phyloP scores from a whole-genome alignment of 1,140 invertebrate species.

The Calycopis cecrops region DNA sequence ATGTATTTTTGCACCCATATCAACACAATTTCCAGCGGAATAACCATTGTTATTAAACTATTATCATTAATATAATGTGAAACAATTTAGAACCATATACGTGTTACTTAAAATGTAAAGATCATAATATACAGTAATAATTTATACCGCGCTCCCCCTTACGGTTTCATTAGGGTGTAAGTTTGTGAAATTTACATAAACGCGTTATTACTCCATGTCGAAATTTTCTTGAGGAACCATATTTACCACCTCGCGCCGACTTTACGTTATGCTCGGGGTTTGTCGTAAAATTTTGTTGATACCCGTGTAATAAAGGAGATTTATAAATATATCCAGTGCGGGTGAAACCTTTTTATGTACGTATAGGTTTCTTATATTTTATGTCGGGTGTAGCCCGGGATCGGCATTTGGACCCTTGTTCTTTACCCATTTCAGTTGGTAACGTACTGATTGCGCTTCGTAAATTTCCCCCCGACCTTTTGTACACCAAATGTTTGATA shows the following conservation, averaged over 20 bases:
- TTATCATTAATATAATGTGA: neutral
- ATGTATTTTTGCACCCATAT: no score
- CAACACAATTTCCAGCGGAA: no score
- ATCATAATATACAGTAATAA: slow-evolving; percentile 51
- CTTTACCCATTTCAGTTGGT: neutral
- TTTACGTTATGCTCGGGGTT: slow-evolving; percentile 32
- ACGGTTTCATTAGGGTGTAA: slow-evolving; percentile 52
- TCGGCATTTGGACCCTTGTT: slow-evolving; percentile 1
- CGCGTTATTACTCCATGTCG: slow-evolving; percentile 44
- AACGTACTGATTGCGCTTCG: neutral
- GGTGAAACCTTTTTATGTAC: slow-evolving; percentile 7
- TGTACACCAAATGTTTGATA: neutral
- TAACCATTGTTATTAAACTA: neutral
- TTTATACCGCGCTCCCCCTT: slow-evolving; percentile 47
- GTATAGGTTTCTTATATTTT: slow-evolving; percentile 13
- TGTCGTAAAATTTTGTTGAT: slow-evolving; percentile 44
- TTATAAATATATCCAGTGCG: slow-evolving; percentile 24
- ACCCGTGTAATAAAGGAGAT: slow-evolving; percentile 28
- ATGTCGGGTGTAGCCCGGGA: slow-evolving; percentile 1
- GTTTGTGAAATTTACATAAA: slow-evolving; percentile 62
- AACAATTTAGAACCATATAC: slow-evolving; percentile 14
- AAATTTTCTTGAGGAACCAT: slow-evolving; percentile 39
- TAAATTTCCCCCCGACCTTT: neutral
- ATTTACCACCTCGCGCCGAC: slow-evolving; percentile 31
- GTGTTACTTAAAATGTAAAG: slow-evolving; percentile 12